A percentile compares a stretch with the other conserved stretches of the same genome.
Evolutionary conservation across 2,888 invertebrate genomes (phyloP).

Genomic region (Drosophila tripunctata): DNA sequence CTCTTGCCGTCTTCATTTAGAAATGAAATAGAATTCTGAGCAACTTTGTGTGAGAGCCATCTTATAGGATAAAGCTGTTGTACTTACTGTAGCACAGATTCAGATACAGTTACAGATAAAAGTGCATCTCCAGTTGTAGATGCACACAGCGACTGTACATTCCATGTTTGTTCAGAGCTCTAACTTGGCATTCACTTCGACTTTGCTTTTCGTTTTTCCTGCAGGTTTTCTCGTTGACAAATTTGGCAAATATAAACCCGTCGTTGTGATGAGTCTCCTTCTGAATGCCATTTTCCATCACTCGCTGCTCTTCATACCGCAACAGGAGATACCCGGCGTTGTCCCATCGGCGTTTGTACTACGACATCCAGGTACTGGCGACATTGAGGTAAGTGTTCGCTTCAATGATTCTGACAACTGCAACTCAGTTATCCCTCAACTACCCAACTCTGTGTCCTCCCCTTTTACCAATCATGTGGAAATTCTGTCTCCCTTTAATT

Average conservation of each 20-base stretch:
- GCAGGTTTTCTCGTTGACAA: constrained; percentile 93
- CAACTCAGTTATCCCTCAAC: not conserved
- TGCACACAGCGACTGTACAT: not conserved
- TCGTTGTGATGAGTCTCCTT: constrained; percentile 91
- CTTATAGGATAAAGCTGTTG: constrained; percentile 48
- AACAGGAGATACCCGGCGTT: constrained; percentile 90
- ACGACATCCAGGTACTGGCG: constrained; percentile 89
- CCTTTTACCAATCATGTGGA: not conserved
- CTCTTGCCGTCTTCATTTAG: not conserved
- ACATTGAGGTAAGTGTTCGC: constrained; percentile 87
- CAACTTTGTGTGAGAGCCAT: constrained; percentile 32
- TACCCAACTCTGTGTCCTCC: no score
- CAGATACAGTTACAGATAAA: not conserved
- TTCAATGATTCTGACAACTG: constrained; percentile 2
- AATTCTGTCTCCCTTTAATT: constrained; percentile 3
- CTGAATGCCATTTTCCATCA: constrained; percentile 92
- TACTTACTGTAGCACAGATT: constrained; percentile 36
- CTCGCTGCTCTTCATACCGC: constrained; percentile 90
- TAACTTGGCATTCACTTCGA: constrained; percentile 8
- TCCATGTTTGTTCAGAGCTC: constrained; percentile 24
- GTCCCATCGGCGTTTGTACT: constrained; percentile 91
- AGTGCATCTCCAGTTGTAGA: not conserved
- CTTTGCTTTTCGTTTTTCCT: constrained; percentile 10
- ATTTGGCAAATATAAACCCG: constrained; percentile 93
- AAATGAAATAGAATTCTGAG: constrained; percentile 34